Conservation (phyloP, 2,888 invertebrate species). For the Copidosoma aretas region DNA sequence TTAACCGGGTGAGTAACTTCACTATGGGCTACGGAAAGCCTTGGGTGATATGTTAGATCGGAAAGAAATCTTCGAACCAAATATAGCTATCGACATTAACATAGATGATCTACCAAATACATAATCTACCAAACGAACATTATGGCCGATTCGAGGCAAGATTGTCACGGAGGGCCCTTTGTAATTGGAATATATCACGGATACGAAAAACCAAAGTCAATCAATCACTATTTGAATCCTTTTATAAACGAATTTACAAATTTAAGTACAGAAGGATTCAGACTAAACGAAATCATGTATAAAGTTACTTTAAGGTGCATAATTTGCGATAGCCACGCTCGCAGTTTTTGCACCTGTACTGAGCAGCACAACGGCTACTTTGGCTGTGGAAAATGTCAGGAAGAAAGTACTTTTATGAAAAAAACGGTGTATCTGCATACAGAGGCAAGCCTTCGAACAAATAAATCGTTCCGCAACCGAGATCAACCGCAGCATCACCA, state of each 20-base stretch:
- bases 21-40: no score
- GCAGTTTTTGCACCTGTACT: not conserved
- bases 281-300: not conserved
- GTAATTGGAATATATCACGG: not conserved
- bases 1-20: no score
- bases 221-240: not conserved
- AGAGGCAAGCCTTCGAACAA: not conserved
- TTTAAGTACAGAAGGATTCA: not conserved
- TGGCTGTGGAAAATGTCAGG: not conserved
- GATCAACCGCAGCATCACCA: not conserved
- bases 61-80: no score
- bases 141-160: constrained; percentile 1
- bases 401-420: not conserved
- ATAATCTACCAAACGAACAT: not conserved
- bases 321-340: not conserved
- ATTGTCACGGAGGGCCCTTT: not conserved
- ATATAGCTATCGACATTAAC: constrained; percentile 1
- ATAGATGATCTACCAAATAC: not conserved
- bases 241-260: not conserved
- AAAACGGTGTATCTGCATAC: not conserved
- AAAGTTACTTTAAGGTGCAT: not conserved
- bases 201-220: not conserved
- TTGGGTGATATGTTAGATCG: no score
- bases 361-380: constrained; percentile 4
- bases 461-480: not conserved